phyloP scores from a whole-genome alignment of 2,888 invertebrate genomes.

The Acleris emargana region DNA sequence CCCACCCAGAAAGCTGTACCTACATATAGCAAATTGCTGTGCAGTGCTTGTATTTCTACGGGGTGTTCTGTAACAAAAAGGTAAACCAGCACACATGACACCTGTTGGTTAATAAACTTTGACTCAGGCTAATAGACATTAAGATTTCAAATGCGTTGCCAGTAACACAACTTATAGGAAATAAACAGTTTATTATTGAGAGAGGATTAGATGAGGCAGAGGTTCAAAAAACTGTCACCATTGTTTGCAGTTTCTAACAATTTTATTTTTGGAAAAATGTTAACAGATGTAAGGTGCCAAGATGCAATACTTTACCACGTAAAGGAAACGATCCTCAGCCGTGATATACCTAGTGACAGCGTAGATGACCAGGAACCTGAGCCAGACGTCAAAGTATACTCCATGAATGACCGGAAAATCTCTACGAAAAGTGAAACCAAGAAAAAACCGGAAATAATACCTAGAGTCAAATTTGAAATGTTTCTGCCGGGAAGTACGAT shows the following conservation, averaged over 20 bases:
- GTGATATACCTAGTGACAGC: constrained; percentile 28
- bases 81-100: too few species aligned
- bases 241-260: neutral
- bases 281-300: constrained; percentile 66
- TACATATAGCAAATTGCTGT: too few species aligned
- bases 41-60: too few species aligned
- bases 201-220: neutral
- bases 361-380: constrained; percentile 36
- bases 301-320: constrained; percentile 61
- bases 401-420: constrained; percentile 16
- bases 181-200: too few species aligned
- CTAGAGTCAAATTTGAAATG: constrained; percentile 57
- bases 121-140: too few species aligned
- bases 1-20: too few species aligned
- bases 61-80: too few species aligned
- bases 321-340: constrained; percentile 53
- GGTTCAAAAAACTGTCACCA: neutral
- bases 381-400: constrained; percentile 37
- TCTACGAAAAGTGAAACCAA: constrained; percentile 34
- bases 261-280: neutral
- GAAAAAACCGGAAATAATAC: constrained; percentile 52
- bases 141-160: too few species aligned
- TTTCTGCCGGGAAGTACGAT: constrained; percentile 59
- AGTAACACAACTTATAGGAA: too few species aligned
- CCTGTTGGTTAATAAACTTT: too few species aligned